These are phyloP conservation scores for Gouania willdenowi DNA, from an alignment of 2,797 vertebrate genomes.

Conservation along the genomic window DNA sequence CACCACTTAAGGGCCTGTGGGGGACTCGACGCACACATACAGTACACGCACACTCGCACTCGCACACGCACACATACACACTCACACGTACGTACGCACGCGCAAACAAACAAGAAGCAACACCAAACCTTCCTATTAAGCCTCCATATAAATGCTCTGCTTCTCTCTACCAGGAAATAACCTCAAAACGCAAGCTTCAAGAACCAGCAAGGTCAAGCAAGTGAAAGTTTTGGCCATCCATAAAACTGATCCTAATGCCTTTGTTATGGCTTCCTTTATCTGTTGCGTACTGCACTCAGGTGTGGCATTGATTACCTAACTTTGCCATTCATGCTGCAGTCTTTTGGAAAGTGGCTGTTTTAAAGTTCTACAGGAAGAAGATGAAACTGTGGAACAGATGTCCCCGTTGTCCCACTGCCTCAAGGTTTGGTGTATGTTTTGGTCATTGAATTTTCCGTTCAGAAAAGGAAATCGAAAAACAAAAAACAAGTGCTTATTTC, in stretches of 20 bases:
- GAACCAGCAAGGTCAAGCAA: constrained; percentile 41
- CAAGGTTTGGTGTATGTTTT: constrained; percentile 4
- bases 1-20: constrained; percentile 77
- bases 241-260: constrained; percentile 7
- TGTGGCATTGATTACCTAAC: constrained; percentile 38
- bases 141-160: constrained; percentile 61
- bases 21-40: constrained; percentile 38
- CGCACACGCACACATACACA: constrained; percentile 9
- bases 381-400: constrained; percentile 55
- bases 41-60: constrained; percentile 13
- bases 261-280: constrained; percentile 30
- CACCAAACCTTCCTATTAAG: constrained; percentile 54
- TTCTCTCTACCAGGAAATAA: constrained; percentile 46
- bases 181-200: constrained; percentile 23
- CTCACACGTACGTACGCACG: neutral
- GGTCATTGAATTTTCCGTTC: too few species aligned
- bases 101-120: constrained; percentile 16
- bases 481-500: too few species aligned
- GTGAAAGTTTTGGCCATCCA: constrained; percentile 17
- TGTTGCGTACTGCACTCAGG: constrained; percentile 17
- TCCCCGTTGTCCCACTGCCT: constrained; percentile 47
- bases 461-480: too few species aligned
- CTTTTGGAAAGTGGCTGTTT: constrained; percentile 28
- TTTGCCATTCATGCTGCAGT: constrained; percentile 16
- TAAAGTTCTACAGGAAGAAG: constrained; percentile 24